These are phyloP conservation scores for Myotis planiceps DNA, from an alignment of 2,797 vertebrate genomes.

Conservation along the genomic window DNA sequence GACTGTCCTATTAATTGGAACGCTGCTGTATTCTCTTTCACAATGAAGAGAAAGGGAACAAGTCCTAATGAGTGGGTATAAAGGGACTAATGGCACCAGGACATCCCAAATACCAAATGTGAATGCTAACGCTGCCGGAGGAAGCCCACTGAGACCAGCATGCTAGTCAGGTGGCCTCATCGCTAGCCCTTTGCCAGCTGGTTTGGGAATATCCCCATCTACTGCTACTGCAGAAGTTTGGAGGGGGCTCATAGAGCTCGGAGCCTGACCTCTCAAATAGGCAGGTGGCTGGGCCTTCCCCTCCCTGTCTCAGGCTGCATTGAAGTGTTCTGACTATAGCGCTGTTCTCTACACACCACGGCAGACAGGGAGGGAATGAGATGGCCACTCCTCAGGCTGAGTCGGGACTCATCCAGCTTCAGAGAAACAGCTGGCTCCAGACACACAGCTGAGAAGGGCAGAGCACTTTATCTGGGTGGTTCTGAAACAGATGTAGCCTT, in stretches of 20 bases:
- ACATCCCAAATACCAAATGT: not conserved
- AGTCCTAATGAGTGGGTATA: not conserved
- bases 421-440: not conserved
- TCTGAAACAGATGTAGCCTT: not conserved
- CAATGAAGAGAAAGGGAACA: not conserved
- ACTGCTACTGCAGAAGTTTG: not conserved
- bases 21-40: not conserved
- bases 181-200: no score
- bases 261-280: not conserved
- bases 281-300: not conserved
- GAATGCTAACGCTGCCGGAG: not conserved
- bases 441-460: not conserved
- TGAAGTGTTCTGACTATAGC: no score
- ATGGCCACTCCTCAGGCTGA: not conserved
- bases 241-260: not conserved
- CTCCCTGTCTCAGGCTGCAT: not conserved
- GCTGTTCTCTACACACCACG: accelerated
- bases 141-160: not conserved
- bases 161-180: not conserved
- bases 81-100: not conserved
- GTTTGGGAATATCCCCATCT: not conserved
- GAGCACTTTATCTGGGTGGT: not conserved
- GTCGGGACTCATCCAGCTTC: not conserved
- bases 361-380: accelerated
- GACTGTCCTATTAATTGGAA: not conserved